Evolutionary conservation across 2,113 vertebrate genomes (phyloP), one percentile per base, ranked within the genome.

Genomic region (Syngnathus scovelli): DNA sequence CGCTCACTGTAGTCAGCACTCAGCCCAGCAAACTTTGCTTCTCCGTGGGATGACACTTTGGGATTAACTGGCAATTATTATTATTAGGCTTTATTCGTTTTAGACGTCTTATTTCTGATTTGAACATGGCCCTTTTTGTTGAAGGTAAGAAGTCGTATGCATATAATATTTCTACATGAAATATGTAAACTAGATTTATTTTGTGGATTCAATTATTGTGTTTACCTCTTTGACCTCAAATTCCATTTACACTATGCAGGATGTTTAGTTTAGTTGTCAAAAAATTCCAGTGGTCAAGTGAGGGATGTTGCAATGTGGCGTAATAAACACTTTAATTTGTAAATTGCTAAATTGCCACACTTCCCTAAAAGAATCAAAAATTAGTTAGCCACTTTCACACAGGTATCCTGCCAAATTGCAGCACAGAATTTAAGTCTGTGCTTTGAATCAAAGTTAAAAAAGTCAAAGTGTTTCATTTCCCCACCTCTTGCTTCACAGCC

Each of bases 111-210:
- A 2, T 9, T 44, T 36, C 8, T 76, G 51, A 38, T 70, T 33
- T 61, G 66, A 85, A 66, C 36, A 91, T 92, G 90, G 69, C 82
- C 82, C 56, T 88, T 80, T 89, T 82, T 74, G 10, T 89, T 18
- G 66, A 85, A 86, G 82, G 90, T 92, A 82, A 89, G 90, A 76
- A 21, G 27, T 58, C 37, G 16, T 1, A 19, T 3, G 11, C 27
- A 43, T 37, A 18, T 4, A 37, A 37, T 3, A 0, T 46, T 10
- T 33, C 8, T 16, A 38, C 7, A 19, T 37, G 39, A 7, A 49
- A 7, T 51, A 38, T 66, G 15, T 37, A 13, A 66, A 37, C 5
- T 19, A 38, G 18, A 66, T 8, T n/a, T 21, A 6, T 43, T 15
- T 43, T n/a, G 59, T 61, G 19, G 59, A 6, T 61, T 41, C 0